Conservation (phyloP, 2,888 invertebrate genomes). For the Nomada fabriciana region DNA sequence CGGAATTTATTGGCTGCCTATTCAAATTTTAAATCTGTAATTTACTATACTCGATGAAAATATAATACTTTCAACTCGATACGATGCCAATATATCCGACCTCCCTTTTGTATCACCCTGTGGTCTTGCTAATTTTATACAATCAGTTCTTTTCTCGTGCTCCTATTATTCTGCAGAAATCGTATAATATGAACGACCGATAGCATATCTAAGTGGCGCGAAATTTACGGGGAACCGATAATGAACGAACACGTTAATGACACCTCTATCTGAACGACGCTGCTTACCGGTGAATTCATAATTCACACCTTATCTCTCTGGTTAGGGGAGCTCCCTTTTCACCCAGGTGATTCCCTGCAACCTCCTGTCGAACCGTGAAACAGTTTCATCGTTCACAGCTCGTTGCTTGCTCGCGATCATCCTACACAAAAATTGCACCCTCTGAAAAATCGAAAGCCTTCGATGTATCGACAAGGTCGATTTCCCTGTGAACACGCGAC, state of each 20-base stretch:
- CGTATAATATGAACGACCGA: too few species aligned
- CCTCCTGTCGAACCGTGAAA: slow-evolving; percentile 70
- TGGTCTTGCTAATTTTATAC: too few species aligned
- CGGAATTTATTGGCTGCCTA: not conserved
- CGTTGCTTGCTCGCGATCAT: slow-evolving; percentile 13
- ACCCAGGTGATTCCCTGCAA: slow-evolving; percentile 28
- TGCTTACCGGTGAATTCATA: slow-evolving; percentile 67
- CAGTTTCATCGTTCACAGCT: slow-evolving; percentile 63
- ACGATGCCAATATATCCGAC: too few species aligned
- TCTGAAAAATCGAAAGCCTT: slow-evolving; percentile 1
- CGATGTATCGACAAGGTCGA: slow-evolving; percentile 37
- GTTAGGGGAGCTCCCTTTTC: slow-evolving; percentile 48
- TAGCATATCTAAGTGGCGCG: not conserved
- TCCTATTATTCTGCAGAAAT: too few species aligned
- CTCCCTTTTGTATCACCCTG: too few species aligned
- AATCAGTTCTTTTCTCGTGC: too few species aligned
- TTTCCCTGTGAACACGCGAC: slow-evolving; percentile 31
- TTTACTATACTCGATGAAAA: too few species aligned
- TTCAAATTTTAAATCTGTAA: not conserved
- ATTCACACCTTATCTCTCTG: slow-evolving; percentile 73
- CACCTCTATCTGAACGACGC: not conserved
- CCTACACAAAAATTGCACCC: not conserved
- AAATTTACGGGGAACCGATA: slow-evolving; percentile 17
- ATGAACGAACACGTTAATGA: slow-evolving; percentile 28
- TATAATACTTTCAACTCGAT: too few species aligned